Evolutionary conservation across 2,797 vertebrate genomes (phyloP), one percentile per base, ranked within the genome.

Genomic region (Cuniculus paca): DNA sequence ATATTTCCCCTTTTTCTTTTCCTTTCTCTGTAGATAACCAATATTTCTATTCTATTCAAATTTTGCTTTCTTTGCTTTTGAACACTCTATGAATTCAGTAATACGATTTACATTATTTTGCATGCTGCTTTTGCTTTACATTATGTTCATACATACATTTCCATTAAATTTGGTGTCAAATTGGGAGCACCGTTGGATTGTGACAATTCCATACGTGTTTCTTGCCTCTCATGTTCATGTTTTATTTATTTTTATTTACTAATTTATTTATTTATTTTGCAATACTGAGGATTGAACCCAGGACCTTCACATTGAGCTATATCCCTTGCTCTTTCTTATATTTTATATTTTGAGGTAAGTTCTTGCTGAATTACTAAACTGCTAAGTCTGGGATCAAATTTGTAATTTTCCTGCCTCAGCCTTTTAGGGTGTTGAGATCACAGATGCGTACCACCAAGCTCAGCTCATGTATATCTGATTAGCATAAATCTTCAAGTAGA

Each of bases 111-210:
- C 75, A 70, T 58, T 93, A 19, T 58, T 63, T 83, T 28, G 26
- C 74, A 3, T 22, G 31, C 20, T 60, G 77, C 26, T 36, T 81
- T 36, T 74, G 4, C 39, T 58, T 10, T 54, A 39, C 5, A 72
- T 58, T 93, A 34, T 83, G 87, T 42, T 56, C 45, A 80, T 78
- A 80, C 11, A 58, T 68, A 88, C 54, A 39, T 85, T 87, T 97
- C 93, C 39, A 84, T 81, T 77, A 42, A 5, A 12, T 60, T 36
- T 80, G 63, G 26, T 94, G 93, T 94, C 50, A 58, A 31, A 24
- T 74, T 85, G 48, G 16, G 11, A 7, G 6, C 72, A 14, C 82
- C 61, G 70, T 52, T 0, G 2, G 75, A 8, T 26, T 77, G n/a
- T 92, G 74, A 94, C 81, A 72, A 81, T 65, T 88, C 13, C 13